Base-by-base conservation (phyloP, 2,888 invertebrate genomes). In the Ophioninae sp. region DNA sequence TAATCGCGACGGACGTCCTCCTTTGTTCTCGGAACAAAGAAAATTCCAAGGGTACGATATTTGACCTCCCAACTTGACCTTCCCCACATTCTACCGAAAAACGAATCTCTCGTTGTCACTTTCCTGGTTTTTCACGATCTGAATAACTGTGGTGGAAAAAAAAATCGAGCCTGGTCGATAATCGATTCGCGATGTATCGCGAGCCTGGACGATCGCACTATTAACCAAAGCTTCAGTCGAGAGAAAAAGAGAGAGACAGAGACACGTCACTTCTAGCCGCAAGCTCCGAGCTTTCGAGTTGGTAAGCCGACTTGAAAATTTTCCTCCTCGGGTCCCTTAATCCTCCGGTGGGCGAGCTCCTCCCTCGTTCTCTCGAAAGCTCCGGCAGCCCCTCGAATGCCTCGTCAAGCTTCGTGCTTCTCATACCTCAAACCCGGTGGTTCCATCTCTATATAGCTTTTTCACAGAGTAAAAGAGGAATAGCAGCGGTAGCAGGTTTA, bases 321-420 rank as follows among this genome's bases (percentile, higher is more conserved):
- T 85, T 75, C 75, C 57, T 80, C 69, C 67, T 62, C 74, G 81
- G 81, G 89, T 90, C 85, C 89, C 91, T 91, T 91, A 91, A 92
- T 92, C 91, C 91, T 88, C 84, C 86, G 90, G 90, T 91, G 91
- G 79, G 30, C 73, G 72, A 76, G 78, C 72, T 76, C 3, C 30
- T 30, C 82, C 67, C 72, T 82, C 74, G 73, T 37, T 74, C 74
- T 79, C 75, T 82, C 73, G 75, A 84, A 82, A 79, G 85, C 84
- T 76, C 70, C 39, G 69, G 77, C 90, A 92, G 89, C 90, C 89
- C 89, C 89, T 89, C 91, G 91, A 92, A 92, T 92, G 90, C 91
- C 92, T 92, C 92, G 92, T 92, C 92, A 92, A 86, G 86, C 85
- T 82, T 81, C 73, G 76, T 69, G 90, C 72, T 85, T 86, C 86